Evolutionary conservation across 2,888 invertebrate species (phyloP).

Genomic region (Halocaridina rubra): DNA sequence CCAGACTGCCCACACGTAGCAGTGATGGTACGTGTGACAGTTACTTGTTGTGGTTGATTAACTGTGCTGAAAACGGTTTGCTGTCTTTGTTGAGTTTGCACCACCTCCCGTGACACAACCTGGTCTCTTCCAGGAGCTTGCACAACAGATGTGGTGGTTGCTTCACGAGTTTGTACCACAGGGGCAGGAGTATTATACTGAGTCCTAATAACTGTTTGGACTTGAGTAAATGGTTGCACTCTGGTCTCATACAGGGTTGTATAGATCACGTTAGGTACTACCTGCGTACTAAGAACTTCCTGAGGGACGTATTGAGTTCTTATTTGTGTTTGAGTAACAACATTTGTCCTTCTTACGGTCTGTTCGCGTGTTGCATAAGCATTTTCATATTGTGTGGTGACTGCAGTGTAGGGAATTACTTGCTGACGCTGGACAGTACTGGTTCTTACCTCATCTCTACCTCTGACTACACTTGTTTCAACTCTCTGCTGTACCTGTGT

Average conservation of each 20-base stretch:
- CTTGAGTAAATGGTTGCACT: constrained; percentile 46
- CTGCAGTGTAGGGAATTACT: constrained; percentile 40
- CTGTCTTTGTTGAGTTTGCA: constrained; percentile 42
- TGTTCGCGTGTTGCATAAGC: constrained; percentile 38
- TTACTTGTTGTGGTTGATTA: constrained; percentile 42
- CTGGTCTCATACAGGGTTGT: constrained; percentile 41
- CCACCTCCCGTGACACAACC: constrained; percentile 26
- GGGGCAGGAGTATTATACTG: constrained; percentile 39
- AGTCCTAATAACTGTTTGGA: constrained; percentile 55
- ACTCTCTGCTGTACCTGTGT: constrained; percentile 25
- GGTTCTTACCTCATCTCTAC: constrained; percentile 32
- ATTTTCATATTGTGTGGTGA: constrained; percentile 52
- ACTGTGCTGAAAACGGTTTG: constrained; percentile 51
- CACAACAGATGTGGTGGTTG: constrained; percentile 45
- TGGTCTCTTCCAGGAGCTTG: constrained; percentile 52
- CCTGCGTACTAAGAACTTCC: constrained; percentile 46
- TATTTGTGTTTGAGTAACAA: constrained; percentile 48
- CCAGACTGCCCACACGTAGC: constrained; percentile 32
- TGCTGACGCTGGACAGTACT: constrained; percentile 43
- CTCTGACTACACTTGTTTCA: constrained; percentile 25
- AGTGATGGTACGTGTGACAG: constrained; percentile 46
- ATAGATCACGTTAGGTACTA: constrained; percentile 42
- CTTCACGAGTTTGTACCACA: constrained; percentile 35
- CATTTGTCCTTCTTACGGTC: constrained; percentile 48
- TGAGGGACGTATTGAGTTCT: constrained; percentile 45